These are phyloP conservation scores for Bambusicola thoracicus DNA, from an alignment of 2,113 vertebrate genomes.

Conservation along the genomic window DNA sequence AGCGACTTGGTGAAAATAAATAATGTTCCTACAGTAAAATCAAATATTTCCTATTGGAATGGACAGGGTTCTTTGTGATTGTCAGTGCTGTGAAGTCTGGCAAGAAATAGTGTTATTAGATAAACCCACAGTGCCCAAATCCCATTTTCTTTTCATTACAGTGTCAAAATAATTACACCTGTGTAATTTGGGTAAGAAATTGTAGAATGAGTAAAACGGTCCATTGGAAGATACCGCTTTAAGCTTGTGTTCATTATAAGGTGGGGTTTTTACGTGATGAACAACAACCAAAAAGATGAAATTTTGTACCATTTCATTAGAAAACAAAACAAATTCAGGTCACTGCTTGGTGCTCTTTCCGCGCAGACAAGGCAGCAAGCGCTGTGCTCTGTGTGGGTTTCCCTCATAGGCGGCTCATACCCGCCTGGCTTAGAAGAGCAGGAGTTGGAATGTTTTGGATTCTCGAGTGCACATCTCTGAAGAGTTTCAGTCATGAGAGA, in stretches of 20 bases:
- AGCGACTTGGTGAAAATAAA: conserved; percentile 89
- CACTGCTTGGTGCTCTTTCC: conserved; percentile 68
- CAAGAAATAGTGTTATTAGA: conserved; percentile 89
- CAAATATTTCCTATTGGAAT: conserved; percentile 90
- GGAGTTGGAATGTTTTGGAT: conserved; percentile 44
- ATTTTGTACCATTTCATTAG: conserved; percentile 71
- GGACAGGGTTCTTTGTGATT: conserved; percentile 88
- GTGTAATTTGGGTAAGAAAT: conserved; percentile 88
- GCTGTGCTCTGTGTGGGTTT: conserved; percentile 46
- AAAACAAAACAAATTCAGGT: conserved; percentile 66
- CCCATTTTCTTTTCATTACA: conserved; percentile 91
- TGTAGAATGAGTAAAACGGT: conserved; percentile 85
- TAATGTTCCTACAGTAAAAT: conserved; percentile 88
- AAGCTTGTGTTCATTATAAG: conserved; percentile 74
- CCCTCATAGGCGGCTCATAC: conserved; percentile 27
- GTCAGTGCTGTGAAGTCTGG: conserved; percentile 88
- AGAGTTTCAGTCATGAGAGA: conserved; percentile 53
- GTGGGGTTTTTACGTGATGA: conserved; percentile 72
- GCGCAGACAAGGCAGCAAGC: conserved; percentile 44
- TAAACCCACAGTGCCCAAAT: conserved; percentile 89
- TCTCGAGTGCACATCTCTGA: conserved; percentile 42
- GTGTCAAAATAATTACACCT: conserved; percentile 92
- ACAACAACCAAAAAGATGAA: conserved; percentile 12
- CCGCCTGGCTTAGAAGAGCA: conserved; percentile 53
- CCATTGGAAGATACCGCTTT: conserved; percentile 81